phyloP scores from a whole-genome alignment of 2,113 vertebrate genomes.

The Hyaena hyaena region DNA sequence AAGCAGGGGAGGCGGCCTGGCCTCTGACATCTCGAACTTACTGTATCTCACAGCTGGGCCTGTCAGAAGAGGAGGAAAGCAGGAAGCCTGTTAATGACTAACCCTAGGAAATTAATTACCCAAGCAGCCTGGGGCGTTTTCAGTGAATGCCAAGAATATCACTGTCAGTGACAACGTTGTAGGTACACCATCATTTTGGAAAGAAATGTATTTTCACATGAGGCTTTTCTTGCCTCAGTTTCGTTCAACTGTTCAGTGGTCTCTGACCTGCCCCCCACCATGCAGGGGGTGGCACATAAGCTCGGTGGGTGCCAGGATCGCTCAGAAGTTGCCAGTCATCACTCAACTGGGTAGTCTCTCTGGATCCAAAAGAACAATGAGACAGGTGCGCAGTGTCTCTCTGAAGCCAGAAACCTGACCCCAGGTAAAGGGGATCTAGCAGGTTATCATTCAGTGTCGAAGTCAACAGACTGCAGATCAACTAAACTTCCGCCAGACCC shows the following conservation, averaged over 20 bases:
- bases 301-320: background rate
- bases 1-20: slow-evolving; percentile 91
- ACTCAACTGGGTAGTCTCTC: background rate
- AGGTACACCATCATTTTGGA: background rate
- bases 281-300: background rate
- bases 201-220: background rate
- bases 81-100: slow-evolving; percentile 63
- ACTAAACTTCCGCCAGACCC: background rate
- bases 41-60: slow-evolving; percentile 95
- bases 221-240: slow-evolving; percentile 6
- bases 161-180: background rate
- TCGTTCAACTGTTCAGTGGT: background rate
- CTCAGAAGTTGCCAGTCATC: background rate
- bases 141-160: slow-evolving; percentile 49
- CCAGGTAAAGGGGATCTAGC: background rate
- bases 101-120: slow-evolving; percentile 56
- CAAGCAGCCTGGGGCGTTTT: slow-evolving; percentile 5
- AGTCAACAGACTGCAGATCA: background rate
- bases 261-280: background rate
- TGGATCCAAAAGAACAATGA: background rate
- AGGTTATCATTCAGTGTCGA: background rate
- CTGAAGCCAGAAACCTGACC: background rate
- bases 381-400: background rate
- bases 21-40: slow-evolving; percentile 86
- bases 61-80: slow-evolving; percentile 78